Evolutionary conservation across 1,140 invertebrate genomes (phyloP).

Genomic region (Meloidogyne exigua): DNA sequence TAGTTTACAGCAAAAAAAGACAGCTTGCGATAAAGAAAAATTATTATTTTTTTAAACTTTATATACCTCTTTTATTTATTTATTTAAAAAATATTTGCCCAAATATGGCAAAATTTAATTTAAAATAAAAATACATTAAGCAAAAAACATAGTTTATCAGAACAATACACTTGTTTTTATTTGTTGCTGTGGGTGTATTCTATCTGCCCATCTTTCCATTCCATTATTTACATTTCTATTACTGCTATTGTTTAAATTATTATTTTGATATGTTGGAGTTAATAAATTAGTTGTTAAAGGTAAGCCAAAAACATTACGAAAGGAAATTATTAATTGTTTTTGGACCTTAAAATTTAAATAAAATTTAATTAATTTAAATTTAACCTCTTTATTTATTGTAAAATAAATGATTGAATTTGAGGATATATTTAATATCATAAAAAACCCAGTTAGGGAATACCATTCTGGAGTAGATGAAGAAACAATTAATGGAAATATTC

Average conservation of each 20-base stretch:
- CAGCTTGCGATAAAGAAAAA: too few relatives aligned
- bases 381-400: background rate
- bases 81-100: too few relatives aligned
- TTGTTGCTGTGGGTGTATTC: background rate
- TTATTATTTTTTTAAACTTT: too few relatives aligned
- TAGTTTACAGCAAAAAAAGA: too few relatives aligned
- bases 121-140: too few relatives aligned
- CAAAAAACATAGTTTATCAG: background rate
- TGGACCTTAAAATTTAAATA: background rate
- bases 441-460: background rate
- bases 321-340: constrained; percentile 2
- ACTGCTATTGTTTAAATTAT: too few relatives aligned
- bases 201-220: too few relatives aligned
- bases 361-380: background rate
- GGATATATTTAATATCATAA: background rate
- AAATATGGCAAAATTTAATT: too few relatives aligned
- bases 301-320: background rate
- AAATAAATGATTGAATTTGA: background rate
- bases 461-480: background rate
- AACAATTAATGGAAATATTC: background rate
- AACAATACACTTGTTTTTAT: background rate
- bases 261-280: background rate
- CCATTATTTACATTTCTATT: too few relatives aligned
- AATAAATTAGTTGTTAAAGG: background rate
- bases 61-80: too few relatives aligned